Conservation (phyloP, 2,888 invertebrate genomes). For the Drosophila robusta region DNA sequence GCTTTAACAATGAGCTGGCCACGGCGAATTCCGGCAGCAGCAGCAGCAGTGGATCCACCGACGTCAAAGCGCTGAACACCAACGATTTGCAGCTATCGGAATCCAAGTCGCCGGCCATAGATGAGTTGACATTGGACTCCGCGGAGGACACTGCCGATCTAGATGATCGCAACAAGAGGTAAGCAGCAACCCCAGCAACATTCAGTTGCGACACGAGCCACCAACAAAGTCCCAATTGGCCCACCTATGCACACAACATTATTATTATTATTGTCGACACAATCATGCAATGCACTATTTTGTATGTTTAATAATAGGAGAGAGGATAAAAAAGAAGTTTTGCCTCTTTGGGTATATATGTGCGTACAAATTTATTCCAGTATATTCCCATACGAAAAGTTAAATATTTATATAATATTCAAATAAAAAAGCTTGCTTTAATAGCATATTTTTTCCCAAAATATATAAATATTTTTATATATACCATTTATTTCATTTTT, state of each 20-base stretch:
- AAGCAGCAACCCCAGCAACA: constrained; percentile 37
- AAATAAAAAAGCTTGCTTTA: too few species aligned
- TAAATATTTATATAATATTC: too few species aligned
- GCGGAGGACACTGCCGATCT: constrained; percentile 89
- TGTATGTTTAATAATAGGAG: too few species aligned
- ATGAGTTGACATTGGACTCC: constrained; percentile 90
- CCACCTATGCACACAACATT: background rate
- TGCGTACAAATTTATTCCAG: too few species aligned
- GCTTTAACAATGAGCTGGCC: constrained; percentile 82
- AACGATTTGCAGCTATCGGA: constrained; percentile 86
- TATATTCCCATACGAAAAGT: too few species aligned
- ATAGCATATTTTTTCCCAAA: too few species aligned
- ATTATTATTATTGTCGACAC: constrained; percentile 11
- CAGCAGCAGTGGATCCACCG: constrained; percentile 71
- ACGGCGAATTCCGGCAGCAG: constrained; percentile 46
- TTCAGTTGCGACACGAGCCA: constrained; percentile 9
- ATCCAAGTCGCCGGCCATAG: constrained; percentile 88
- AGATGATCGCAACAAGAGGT: constrained; percentile 92
- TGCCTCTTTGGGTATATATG: too few species aligned
- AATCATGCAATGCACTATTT: background rate
- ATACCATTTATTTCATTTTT: too few species aligned
- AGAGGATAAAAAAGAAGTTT: too few species aligned
- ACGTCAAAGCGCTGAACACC: constrained; percentile 61
- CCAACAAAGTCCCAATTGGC: constrained; percentile 8
- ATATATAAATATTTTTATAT: too few species aligned